Evolutionary conservation across 2,797 vertebrate genomes (phyloP), one percentile per base, ranked within the genome.

Genomic region (Otus scops): DNA sequence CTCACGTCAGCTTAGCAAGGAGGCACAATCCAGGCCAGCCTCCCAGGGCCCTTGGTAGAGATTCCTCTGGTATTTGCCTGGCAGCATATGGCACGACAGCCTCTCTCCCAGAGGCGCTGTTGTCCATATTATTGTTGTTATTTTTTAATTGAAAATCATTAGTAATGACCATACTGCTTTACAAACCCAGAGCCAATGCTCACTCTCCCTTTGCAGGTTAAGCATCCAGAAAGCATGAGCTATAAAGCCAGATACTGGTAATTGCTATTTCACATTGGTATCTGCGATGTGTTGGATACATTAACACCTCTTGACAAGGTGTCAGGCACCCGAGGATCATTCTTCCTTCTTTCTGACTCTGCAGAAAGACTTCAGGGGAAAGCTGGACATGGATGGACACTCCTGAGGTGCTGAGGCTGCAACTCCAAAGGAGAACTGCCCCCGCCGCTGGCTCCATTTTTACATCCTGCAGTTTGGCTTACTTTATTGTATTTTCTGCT

Each of bases 121-220:
- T 88, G 67, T 59, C 39, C 43, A 34, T 28, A 32, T 76, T 23
- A 60, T 3, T 36, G 30, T 27, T 38, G 32, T 27, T 41, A 73
- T 30, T 79, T 89, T 92, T 94, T 26, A 85, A 70, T 28, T 77
- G 70, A 81, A 95, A 86, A 84, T 67, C 27, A 63, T 75, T 70
- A 64, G 38, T 50, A 63, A 82, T 22, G 17, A 39, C 63, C 50
- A 38, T 28, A 48, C 5, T 3, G 3, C 21, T 85, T 85, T 56
- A 70, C 22, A 85, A 88, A 82, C 30, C 47, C 23, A 79, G 18
- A 80, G 13, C 8, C 19, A 27, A 18, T 1, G 0, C 0, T 0
- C 3, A 4, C 21, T 36, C 20, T 83, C 38, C 27, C 24, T 78
- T 53, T 41, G 50, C 39, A 45, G 17, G 41, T 36, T 24, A 48